Evolutionary conservation across 2,113 vertebrate species (phyloP).

Genomic region (Eurystomus gularis): DNA sequence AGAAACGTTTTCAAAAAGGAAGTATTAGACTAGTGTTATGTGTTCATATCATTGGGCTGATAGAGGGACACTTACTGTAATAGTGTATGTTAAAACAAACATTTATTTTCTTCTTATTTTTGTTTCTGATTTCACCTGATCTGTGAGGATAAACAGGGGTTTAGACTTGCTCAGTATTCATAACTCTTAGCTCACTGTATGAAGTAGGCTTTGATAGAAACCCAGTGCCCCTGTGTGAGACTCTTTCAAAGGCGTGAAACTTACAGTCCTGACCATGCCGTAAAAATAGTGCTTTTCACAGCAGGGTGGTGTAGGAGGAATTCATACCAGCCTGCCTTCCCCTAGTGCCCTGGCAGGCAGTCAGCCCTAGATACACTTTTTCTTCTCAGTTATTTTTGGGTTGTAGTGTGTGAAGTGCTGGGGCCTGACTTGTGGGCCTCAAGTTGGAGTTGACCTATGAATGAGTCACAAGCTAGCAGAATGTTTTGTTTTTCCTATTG

Average conservation of each 20-base stretch:
- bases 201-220: background rate
- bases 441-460: too few relatives aligned
- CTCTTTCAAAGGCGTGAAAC: background rate
- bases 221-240: background rate
- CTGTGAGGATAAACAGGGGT: background rate
- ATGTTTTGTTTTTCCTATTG: too few relatives aligned
- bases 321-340: background rate
- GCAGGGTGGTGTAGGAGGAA: background rate
- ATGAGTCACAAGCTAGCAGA: too few relatives aligned
- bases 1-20: constrained; percentile 27
- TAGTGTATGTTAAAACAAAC: background rate
- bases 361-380: rapidly evolving
- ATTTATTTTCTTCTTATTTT: background rate
- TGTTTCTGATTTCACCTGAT: background rate
- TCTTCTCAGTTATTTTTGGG: background rate
- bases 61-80: background rate
- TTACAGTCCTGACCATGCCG: background rate
- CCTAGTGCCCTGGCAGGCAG: background rate
- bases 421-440: too few relatives aligned
- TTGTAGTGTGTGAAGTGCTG: too few relatives aligned
- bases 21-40: background rate
- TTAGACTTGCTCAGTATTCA: background rate
- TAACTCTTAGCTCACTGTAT: background rate
- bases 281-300: background rate
- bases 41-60: background rate